Evolutionary conservation across 2,888 invertebrate genomes (phyloP), one percentile per base, ranked within the genome.

Genomic region (Branchellion lobata): DNA sequence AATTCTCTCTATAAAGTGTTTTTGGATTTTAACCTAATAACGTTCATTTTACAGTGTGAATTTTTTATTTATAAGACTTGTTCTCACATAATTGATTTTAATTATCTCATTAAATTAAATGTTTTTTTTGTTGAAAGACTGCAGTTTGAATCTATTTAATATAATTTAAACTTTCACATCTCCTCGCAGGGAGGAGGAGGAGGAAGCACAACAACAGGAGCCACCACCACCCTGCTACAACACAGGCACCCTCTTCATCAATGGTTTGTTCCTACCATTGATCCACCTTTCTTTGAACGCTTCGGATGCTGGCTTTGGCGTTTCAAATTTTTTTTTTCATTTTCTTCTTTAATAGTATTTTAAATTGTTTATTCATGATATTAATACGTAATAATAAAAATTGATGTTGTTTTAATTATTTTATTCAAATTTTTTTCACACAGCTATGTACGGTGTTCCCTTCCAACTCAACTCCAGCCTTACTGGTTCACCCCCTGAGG

Each of bases 401-500:
- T 24, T 57, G 24, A 24, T 57, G 5, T 24, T 18, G 3, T 57
- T 14, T 14, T 24, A 8, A 57, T 18, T 57, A 57, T 57, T 57
- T n/a, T 24, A 18, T 57, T 57, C 21, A 57, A 57, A 57, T 57
- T 18, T 57, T 57, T 57, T 24, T 57, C 5, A 57, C n/a, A 57
- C 61, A 57, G 61, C 61, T n/a, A 57, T 57, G 61, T 57, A 57
- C 21, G 61, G 61, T 18, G 61, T 57, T n/a, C 61, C 61, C n/a
- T 57, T 57, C 61, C 61, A 57, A 18, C 24, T 57, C 3, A 57
- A 57, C 61, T 57, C 61, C 21, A 57, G 61, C 21, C n/a, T 57
- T n/a, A n/a, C n/a, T n/a, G n/a, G n/a, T n/a, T n/a, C n/a, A n/a
- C n/a, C n/a, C n/a, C n/a, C n/a, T n/a, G n/a, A n/a, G n/a, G n/a